These are phyloP conservation scores for Crax fasciolata DNA, from an alignment of 2,797 vertebrate genomes.

Conservation along the genomic window DNA sequence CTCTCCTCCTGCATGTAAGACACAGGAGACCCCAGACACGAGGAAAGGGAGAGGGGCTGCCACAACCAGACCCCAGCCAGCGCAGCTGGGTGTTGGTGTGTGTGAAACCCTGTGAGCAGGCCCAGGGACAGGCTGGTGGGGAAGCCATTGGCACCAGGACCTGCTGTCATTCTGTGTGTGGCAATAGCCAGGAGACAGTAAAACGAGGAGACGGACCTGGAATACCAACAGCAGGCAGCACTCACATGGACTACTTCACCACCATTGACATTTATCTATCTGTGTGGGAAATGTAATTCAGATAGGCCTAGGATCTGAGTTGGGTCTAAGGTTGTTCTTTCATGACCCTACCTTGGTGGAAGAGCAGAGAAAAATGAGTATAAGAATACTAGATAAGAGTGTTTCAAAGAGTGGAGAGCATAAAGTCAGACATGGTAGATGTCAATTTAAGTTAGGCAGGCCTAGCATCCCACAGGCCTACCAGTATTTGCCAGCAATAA, in stretches of 20 bases:
- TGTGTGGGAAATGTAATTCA: neutral
- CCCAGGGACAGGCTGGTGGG: neutral
- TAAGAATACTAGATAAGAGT: neutral
- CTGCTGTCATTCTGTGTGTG: neutral
- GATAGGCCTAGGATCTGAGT: neutral
- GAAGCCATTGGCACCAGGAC: rapidly evolving
- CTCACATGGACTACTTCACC: neutral
- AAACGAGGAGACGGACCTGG: neutral
- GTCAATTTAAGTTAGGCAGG: neutral
- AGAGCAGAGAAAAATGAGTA: neutral
- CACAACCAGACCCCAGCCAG: neutral
- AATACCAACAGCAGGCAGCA: neutral
- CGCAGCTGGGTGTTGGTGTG: neutral
- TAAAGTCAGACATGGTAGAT: neutral
- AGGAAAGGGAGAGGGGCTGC: neutral
- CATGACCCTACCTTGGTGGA: neutral
- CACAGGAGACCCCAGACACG: neutral
- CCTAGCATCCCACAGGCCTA: neutral
- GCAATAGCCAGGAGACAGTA: neutral
- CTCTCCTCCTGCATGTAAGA: neutral
- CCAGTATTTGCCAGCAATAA: neutral
- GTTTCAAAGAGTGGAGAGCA: neutral
- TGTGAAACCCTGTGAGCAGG: neutral
- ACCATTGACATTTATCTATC: neutral
- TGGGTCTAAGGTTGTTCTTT: neutral